Conservation (phyloP, 2,797 vertebrate species). For the Podargus strigoides region DNA sequence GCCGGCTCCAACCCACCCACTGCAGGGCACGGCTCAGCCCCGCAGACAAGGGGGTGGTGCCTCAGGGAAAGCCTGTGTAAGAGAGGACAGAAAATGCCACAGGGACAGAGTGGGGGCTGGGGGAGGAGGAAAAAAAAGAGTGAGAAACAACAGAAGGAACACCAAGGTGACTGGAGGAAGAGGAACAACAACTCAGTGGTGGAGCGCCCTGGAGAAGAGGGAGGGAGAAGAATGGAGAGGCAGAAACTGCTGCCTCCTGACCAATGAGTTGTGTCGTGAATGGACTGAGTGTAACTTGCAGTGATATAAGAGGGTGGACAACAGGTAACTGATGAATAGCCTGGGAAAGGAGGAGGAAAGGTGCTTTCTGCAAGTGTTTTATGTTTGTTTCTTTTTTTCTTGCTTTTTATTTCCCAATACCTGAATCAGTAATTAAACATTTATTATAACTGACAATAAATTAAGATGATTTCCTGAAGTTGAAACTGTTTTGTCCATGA, state of each 20-base stretch:
- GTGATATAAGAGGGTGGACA: not conserved
- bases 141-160: not conserved
- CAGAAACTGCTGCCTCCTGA: not conserved
- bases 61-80: accelerated
- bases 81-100: not conserved
- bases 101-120: accelerated
- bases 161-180: not conserved
- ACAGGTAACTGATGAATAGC: not conserved
- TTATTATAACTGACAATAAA: not conserved
- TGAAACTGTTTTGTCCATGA: not conserved
- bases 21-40: too few relatives aligned
- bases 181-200: not conserved
- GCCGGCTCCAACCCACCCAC: too few relatives aligned
- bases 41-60: accelerated
- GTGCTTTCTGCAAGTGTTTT: not conserved
- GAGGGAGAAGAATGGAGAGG: accelerated
- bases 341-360: not conserved
- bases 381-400: not conserved
- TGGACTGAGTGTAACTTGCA: accelerated
- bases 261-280: accelerated
- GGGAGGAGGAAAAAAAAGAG: accelerated
- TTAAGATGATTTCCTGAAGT: not conserved
- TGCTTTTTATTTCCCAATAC: not conserved
- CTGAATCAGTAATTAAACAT: not conserved
- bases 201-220: not conserved